phyloP scores from a whole-genome alignment of 1,140 invertebrate genomes.

The Panagrolaimus sp. region DNA sequence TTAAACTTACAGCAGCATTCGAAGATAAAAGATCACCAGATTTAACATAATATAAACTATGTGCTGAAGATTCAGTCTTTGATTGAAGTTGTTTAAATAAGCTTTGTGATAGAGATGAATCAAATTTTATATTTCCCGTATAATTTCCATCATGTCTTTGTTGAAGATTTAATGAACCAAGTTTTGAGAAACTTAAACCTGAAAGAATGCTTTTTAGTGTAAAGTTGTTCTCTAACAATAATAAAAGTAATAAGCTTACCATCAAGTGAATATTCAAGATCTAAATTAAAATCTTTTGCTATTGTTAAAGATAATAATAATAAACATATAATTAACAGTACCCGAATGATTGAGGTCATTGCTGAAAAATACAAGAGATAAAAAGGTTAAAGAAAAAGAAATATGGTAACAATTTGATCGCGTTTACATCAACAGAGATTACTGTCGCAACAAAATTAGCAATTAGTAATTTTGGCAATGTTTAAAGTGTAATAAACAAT shows the following conservation, averaged over 20 bases:
- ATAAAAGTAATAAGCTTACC: not conserved
- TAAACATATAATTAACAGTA: too few species aligned
- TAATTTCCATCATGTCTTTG: not conserved
- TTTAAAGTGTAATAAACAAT: too few species aligned
- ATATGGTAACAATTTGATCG: too few species aligned
- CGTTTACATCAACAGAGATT: too few species aligned
- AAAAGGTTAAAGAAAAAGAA: too few species aligned
- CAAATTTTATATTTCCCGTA: not conserved
- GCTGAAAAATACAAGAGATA: too few species aligned
- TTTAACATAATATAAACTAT: not conserved
- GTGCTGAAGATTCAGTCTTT: not conserved
- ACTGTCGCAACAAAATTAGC: too few species aligned
- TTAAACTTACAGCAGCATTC: not conserved
- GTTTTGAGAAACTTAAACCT: not conserved
- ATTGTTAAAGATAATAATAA: too few species aligned
- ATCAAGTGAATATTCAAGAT: conserved; percentile 1
- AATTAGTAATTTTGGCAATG: too few species aligned
- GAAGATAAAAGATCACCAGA: not conserved
- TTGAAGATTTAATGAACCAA: not conserved
- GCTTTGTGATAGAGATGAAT: not conserved
- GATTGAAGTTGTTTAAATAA: not conserved
- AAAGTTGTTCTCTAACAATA: not conserved
- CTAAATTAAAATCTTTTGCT: too few species aligned
- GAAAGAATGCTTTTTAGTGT: not conserved
- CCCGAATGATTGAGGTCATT: too few species aligned